These are phyloP conservation scores for Gallinago nigripennis DNA, from an alignment of 2,797 vertebrate genomes.

Conservation along the genomic window DNA sequence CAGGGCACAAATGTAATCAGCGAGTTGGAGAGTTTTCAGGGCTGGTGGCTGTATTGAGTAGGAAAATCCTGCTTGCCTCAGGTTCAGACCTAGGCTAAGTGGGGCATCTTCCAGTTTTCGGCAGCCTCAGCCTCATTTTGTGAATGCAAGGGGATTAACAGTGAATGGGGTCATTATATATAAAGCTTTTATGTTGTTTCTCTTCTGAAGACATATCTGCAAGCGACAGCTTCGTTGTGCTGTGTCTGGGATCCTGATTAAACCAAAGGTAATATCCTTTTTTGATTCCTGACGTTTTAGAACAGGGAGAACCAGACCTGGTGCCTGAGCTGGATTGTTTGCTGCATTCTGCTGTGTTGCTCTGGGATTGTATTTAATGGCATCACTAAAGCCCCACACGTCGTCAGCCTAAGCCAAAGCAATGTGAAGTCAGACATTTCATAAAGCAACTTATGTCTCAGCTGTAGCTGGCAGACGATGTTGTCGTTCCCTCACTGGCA, in stretches of 20 bases:
- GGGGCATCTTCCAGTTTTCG: not conserved
- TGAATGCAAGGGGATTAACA: not conserved
- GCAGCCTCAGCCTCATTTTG: not conserved
- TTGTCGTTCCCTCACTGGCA: not conserved
- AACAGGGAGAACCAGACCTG: not conserved
- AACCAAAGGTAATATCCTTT: not conserved
- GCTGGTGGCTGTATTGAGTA: not conserved
- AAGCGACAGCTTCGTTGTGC: not conserved
- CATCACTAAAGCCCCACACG: not conserved
- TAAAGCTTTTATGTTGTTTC: not conserved
- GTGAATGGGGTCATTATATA: not conserved
- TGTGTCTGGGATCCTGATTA: not conserved
- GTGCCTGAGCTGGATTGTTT: not conserved
- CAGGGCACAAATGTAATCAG: not conserved
- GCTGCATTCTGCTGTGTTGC: not conserved
- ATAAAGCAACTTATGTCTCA: not conserved
- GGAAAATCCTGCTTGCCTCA: not conserved
- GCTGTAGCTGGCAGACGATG: not conserved
- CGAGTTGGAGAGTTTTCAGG: not conserved
- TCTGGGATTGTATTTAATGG: not conserved
- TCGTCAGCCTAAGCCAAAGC: not conserved
- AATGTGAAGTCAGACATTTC: not conserved
- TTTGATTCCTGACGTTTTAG: not conserved
- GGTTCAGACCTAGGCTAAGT: not conserved
- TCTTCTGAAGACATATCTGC: not conserved